These are phyloP conservation scores for Drosophila melanocephala DNA, from an alignment of 2,888 invertebrate species.

Conservation along the genomic window DNA sequence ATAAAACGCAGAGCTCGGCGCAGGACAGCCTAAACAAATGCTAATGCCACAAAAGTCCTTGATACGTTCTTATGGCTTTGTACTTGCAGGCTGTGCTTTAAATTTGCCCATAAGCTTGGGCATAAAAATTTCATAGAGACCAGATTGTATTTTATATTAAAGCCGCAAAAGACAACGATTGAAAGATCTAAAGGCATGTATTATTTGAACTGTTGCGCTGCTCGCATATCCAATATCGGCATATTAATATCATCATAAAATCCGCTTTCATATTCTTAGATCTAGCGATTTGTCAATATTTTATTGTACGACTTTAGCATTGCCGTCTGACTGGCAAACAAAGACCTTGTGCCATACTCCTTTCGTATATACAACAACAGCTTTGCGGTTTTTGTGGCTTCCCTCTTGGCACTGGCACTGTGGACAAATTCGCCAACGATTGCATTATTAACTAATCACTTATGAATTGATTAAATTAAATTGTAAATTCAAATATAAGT, in stretches of 20 bases:
- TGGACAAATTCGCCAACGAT: neutral
- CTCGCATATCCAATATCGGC: neutral
- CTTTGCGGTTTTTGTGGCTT: constrained; percentile 54
- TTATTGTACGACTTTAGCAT: constrained; percentile 31
- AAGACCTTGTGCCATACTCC: constrained; percentile 15
- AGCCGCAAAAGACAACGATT: constrained; percentile 6
- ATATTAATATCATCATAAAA: neutral
- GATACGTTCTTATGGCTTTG: constrained; percentile 38
- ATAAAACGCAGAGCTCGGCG: constrained; percentile 6
- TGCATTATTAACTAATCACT: neutral
- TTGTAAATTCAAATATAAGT: neutral
- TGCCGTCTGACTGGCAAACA: constrained; percentile 5
- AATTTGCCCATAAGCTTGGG: constrained; percentile 5
- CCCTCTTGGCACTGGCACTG: constrained; percentile 6
- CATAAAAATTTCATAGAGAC: neutral
- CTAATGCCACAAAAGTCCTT: constrained; percentile 33
- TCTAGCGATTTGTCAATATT: constrained; percentile 30
- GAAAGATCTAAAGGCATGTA: constrained; percentile 8
- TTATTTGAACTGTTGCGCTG: constrained; percentile 6
- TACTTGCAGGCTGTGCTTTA: constrained; percentile 22
- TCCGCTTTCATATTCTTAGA: constrained; percentile 3
- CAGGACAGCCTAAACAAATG: constrained; percentile 9
- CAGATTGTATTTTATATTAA: constrained; percentile 9
- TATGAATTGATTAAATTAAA: neutral
- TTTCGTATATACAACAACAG: constrained; percentile 23